Evolutionary conservation across 2,797 vertebrate species (phyloP).

Genomic region (Pelochelys cantorii): DNA sequence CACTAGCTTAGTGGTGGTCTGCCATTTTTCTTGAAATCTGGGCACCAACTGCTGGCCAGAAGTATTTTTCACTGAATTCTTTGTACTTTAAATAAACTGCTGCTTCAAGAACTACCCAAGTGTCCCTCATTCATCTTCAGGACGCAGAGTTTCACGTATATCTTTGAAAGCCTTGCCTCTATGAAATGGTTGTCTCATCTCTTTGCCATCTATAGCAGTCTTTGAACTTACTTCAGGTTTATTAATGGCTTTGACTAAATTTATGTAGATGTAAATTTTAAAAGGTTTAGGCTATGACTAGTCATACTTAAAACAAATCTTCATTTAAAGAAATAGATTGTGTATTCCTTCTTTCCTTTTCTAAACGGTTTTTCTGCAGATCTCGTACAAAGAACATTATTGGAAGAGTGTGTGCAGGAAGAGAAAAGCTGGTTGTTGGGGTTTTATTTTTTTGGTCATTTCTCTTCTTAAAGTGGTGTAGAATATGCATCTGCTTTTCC

Average conservation of each 20-base stretch:
- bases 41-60: constrained; percentile 90
- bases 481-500: constrained; percentile 75
- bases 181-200: constrained; percentile 71
- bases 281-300: constrained; percentile 54
- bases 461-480: constrained; percentile 61
- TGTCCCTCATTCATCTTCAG: constrained; percentile 90
- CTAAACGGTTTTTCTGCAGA: constrained; percentile 47
- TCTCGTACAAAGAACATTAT: constrained; percentile 48
- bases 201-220: constrained; percentile 61
- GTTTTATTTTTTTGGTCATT: constrained; percentile 66
- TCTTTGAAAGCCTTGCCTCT: constrained; percentile 68
- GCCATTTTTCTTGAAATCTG: constrained; percentile 87
- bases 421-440: constrained; percentile 37
- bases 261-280: constrained; percentile 55
- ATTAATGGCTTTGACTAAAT: constrained; percentile 71
- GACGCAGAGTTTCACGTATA: constrained; percentile 63
- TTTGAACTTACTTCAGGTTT: constrained; percentile 71
- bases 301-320: constrained; percentile 53
- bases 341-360: constrained; percentile 49
- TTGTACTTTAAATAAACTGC: constrained; percentile 93
- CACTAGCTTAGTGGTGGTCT: constrained; percentile 88
- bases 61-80: constrained; percentile 91
- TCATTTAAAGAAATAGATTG: constrained; percentile 47
- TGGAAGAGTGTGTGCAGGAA: neutral
- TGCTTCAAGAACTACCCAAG: constrained; percentile 85